Base-by-base conservation (phyloP, 1,140 invertebrate genomes). In the Argopecten irradians region DNA sequence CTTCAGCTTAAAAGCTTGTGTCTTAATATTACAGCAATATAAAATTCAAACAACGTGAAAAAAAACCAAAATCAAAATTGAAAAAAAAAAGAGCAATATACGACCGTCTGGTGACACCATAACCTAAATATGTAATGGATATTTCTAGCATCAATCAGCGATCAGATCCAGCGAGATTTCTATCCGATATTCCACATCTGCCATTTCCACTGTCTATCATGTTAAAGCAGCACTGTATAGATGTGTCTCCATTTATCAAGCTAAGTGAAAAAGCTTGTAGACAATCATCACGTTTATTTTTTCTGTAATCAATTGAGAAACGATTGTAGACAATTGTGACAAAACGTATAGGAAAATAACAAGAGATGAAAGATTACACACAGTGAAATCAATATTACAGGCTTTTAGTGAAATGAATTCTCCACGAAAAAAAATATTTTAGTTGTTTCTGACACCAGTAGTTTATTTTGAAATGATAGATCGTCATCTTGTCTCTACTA, bases 221-320 rank as follows among this genome's bases (percentile, higher is more conserved):
- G 55, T 71, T 28, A 71, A 71, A 71, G 5, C n/a, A 22, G 28
- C 16, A 71, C 36, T 13, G 55, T 71, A 1, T 71, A 28, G 1
- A 71, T 71, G 55, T 71, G 55, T 71, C 55, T 71, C 55, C 16
- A 28, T 71, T 11, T 71, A 71, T 71, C 55, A 71, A 28, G 55
- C 28, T 28, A 71, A 71, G 55, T 71, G 55, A 71, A 71, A 71
- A 71, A n/a, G 55, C 55, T 71, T 71, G 55, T 71, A 71, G 55
- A 71, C 55, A 28, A 28, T 28, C 55, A 71, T 71, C 55, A 71
- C n/a, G 22, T 71, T 71, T 28, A 5, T 71, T 71, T 71, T 71
- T n/a, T 71, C 55, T n/a, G 55, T 71, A 71, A 71, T 71, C 55
- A 71, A 71, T 71, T 11, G 55, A 71, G 55, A 71, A 71, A 71